Evolutionary conservation across 2,797 vertebrate genomes (phyloP).

Genomic region (Gymnothorax reevesii): DNA sequence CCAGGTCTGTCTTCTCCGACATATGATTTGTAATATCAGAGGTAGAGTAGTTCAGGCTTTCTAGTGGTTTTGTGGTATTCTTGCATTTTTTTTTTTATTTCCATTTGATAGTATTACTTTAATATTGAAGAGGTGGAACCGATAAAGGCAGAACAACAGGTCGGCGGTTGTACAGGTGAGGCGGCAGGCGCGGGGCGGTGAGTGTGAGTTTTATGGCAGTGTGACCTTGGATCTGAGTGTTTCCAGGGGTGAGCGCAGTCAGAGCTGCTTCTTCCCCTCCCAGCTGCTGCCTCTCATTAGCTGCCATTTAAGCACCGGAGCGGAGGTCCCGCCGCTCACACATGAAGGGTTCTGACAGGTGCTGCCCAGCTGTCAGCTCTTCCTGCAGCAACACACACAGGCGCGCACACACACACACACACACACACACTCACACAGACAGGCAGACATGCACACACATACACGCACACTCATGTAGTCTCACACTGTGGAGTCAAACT

Average conservation of each 20-base stretch:
- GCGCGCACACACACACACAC: not conserved
- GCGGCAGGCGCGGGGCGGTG: not conserved
- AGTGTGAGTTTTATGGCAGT: not conserved
- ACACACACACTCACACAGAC: not conserved
- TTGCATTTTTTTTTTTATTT: not conserved
- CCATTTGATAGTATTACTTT: not conserved
- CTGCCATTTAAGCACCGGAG: constrained; percentile 74
- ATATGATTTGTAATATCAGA: not conserved
- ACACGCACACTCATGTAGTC: not conserved
- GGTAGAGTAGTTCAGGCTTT: not conserved
- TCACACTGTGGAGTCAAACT: not conserved
- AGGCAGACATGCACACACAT: not conserved
- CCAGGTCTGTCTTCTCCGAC: not conserved
- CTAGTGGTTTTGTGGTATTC: not conserved
- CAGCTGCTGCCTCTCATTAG: constrained; percentile 84
- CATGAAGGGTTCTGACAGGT: constrained; percentile 78
- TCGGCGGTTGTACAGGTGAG: not conserved
- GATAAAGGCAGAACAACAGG: not conserved
- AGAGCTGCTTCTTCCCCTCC: constrained; percentile 59
- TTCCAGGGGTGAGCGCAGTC: constrained; percentile 1
- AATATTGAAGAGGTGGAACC: not conserved
- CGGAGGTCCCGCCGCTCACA: constrained; percentile 75
- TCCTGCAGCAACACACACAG: constrained; percentile 73
- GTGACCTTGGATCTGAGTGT: not conserved
- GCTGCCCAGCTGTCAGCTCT: constrained; percentile 77